Evolutionary conservation across 2,888 invertebrate genomes (phyloP).

Genomic region (Coenonympha arcania): DNA sequence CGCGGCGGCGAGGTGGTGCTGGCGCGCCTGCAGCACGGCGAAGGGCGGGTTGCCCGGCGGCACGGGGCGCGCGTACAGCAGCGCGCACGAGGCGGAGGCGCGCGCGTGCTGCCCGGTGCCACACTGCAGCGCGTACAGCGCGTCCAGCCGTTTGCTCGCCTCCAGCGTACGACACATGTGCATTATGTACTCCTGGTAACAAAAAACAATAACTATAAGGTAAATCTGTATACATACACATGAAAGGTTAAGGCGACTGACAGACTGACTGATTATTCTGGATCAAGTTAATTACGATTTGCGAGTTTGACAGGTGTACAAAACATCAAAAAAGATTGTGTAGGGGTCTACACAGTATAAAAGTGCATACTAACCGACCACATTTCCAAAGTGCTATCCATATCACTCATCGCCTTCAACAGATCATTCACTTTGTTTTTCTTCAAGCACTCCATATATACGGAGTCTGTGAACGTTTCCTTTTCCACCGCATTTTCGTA

Average conservation of each 20-base stretch:
- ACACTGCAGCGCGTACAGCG: slow-evolving; percentile 82
- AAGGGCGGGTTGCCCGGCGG: slow-evolving; percentile 36
- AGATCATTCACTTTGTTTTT: slow-evolving; percentile 76
- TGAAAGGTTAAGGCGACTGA: too few relatives aligned
- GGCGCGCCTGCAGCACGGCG: slow-evolving; percentile 66
- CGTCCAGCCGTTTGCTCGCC: slow-evolving; percentile 77
- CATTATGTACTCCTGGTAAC: slow-evolving; percentile 75
- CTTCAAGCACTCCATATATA: slow-evolving; percentile 80
- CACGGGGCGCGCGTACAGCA: slow-evolving; percentile 77
- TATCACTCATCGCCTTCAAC: slow-evolving; percentile 76
- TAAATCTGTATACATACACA: not conserved
- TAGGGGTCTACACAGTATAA: too few relatives aligned
- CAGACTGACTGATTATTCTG: too few relatives aligned
- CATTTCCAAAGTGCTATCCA: slow-evolving; percentile 77
- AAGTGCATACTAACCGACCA: slow-evolving; percentile 75
- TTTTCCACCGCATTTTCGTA: slow-evolving; percentile 78
- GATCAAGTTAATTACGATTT: too few relatives aligned
- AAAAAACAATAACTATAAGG: not conserved
- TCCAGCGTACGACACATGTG: slow-evolving; percentile 82
- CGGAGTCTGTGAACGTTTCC: slow-evolving; percentile 81
- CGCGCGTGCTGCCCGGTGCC: slow-evolving; percentile 82
- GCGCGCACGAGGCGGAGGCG: slow-evolving; percentile 85
- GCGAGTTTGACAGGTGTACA: too few relatives aligned
- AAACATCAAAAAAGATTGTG: too few relatives aligned
- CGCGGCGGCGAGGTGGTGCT: slow-evolving; percentile 75